phyloP scores from a whole-genome alignment of 2,113 vertebrate genomes.

The Cinclus cinclus region DNA sequence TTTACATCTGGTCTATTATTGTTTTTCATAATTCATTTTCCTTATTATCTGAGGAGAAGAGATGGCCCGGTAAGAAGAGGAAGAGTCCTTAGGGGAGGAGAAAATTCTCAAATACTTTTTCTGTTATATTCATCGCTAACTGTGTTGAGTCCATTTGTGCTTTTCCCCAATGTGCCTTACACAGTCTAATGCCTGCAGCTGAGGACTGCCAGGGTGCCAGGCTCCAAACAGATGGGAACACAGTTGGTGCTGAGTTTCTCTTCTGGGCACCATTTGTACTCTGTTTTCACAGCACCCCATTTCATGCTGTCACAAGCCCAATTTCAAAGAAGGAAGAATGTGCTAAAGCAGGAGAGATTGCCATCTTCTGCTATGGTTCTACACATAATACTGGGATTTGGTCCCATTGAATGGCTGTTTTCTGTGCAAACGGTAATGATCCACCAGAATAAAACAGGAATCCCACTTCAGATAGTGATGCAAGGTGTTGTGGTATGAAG shows the following conservation, averaged over 20 bases:
- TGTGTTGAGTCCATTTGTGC: not conserved
- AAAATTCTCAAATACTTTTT: not conserved
- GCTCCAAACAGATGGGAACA: not conserved
- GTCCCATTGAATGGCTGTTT: not conserved
- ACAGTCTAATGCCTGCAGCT: not conserved
- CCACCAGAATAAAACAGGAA: not conserved
- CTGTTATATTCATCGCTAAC: not conserved
- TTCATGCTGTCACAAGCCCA: not conserved
- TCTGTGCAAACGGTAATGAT: not conserved
- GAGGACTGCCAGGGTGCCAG: not conserved
- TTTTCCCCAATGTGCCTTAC: not conserved
- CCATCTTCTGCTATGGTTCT: not conserved
- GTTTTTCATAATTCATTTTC: not conserved
- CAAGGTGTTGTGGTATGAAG: not conserved
- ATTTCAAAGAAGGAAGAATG: not conserved
- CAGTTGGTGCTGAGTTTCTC: not conserved
- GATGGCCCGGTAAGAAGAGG: not conserved
- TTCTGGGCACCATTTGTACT: not conserved
- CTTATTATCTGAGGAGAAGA: not conserved
- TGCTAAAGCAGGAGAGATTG: not conserved
- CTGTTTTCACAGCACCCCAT: not conserved
- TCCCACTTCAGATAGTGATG: not conserved
- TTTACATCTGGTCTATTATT: not conserved
- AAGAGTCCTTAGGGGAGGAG: not conserved
- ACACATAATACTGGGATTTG: not conserved